phyloP scores from a whole-genome alignment of 2,113 vertebrate species.

The Nothobranchius kuhntae region DNA sequence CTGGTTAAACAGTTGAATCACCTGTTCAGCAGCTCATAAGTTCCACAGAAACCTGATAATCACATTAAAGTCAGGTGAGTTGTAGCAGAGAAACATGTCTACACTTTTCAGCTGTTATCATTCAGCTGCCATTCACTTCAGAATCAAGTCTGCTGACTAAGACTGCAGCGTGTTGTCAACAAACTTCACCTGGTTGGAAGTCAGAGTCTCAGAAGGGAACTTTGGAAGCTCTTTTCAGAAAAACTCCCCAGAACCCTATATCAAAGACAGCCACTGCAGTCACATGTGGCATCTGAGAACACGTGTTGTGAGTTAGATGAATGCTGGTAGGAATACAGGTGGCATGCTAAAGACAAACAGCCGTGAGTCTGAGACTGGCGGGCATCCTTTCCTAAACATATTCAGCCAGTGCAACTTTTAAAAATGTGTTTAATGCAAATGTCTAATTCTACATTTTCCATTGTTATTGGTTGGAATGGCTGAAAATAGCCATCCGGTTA shows the following conservation, averaged over 20 bases:
- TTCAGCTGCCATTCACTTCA: too few relatives aligned
- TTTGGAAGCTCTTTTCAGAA: background rate
- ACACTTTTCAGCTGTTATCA: too few relatives aligned
- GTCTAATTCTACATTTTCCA: background rate
- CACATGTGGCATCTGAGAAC: conserved; percentile 7
- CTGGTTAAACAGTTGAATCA: too few relatives aligned
- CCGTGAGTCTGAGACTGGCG: conserved; percentile 13
- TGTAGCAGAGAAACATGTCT: too few relatives aligned
- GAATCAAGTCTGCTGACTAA: too few relatives aligned
- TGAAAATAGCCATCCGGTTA: background rate
- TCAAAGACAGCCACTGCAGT: background rate
- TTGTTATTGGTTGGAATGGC: background rate
- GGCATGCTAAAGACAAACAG: conserved; percentile 33
- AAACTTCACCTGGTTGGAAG: background rate
- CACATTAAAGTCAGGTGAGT: too few relatives aligned
- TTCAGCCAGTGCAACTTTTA: conserved; percentile 23
- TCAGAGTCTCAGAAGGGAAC: background rate
- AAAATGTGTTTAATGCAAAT: too few relatives aligned
- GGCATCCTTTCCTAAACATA: conserved; percentile 41
- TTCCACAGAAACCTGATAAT: too few relatives aligned
- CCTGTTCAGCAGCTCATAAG: too few relatives aligned
- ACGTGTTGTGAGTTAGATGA: background rate
- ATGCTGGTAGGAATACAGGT: conserved; percentile 9
- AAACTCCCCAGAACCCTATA: background rate
- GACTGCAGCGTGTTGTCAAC: background rate